Evolutionary conservation across 2,888 invertebrate species (phyloP), one percentile per base, ranked within the genome.

Genomic region (Euzophera pinguis): DNA sequence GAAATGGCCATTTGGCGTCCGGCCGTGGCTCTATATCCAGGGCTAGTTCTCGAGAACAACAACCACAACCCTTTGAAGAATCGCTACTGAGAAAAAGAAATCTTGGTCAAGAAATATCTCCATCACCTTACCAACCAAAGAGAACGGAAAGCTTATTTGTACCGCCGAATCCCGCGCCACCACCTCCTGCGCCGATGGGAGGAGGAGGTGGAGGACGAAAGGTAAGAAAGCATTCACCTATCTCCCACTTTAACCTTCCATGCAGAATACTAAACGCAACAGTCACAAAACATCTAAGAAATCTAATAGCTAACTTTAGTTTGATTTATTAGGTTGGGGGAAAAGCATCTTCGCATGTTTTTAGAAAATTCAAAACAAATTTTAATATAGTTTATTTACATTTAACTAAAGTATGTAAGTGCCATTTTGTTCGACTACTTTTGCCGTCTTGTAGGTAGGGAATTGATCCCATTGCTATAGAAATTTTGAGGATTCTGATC

Each of bases 71-170:
- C 38, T 96, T 97, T 80, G 97, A 97, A 80, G 96, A 96, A 52
- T 94, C 96, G 51, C 91, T 96, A 57, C 77, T 97, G 69, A 92
- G 95, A 73, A 96, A 96, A 80, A 92, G 96, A 69, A 94, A 92
- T 63, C 91, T 97, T 53, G 96, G 96, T 57, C 97, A 97, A 88
- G 97, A 97, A 78, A 97, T 97, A 79, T 93, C 96, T 71, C 96
- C 97, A 58, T 97, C 97, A 65, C 94, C 93, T 55, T 94, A 94
- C 71, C 96, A 97, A 81, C 97, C 97, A 55, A 97, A 97, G 84
- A 93, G 97, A 72, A 97, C 97, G 60, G 97, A 97, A 86, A 97
- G 97, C 78, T 91, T 97, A 68, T 97, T 94, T 84, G 93, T 96
- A 68, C 75, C 90, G 34, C 89, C 73, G 60, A 81, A 76, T 60